These are phyloP conservation scores for Argynnis bischoffii DNA, from an alignment of 2,888 invertebrate genomes.

Conservation along the genomic window DNA sequence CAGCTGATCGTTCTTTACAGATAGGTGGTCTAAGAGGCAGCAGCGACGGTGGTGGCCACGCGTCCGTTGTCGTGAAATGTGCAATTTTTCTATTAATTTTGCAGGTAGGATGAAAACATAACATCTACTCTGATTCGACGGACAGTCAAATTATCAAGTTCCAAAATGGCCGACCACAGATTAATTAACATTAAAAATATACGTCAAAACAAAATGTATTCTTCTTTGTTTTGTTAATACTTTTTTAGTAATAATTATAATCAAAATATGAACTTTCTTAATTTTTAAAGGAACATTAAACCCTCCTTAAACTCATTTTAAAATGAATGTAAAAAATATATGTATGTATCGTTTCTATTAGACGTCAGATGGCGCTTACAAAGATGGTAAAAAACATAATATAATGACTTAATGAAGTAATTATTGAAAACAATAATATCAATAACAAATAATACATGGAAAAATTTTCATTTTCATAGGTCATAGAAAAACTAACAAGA, in stretches of 20 bases:
- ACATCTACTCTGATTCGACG: slow-evolving; percentile 56
- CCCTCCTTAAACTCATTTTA: too few species aligned
- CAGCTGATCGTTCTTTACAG: slow-evolving; percentile 66
- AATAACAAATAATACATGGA: too few species aligned
- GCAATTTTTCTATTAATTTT: slow-evolving; percentile 50
- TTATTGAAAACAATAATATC: too few species aligned
- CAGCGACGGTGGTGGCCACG: slow-evolving; percentile 45
- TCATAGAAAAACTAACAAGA: too few species aligned
- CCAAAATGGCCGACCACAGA: slow-evolving; percentile 75
- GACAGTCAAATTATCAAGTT: slow-evolving; percentile 62
- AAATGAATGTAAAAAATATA: too few species aligned
- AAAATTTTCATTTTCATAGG: too few species aligned
- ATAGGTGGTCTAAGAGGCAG: slow-evolving; percentile 29
- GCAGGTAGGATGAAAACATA: slow-evolving; percentile 74
- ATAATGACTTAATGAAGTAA: too few species aligned
- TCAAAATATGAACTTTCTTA: not conserved
- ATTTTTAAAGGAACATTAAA: too few species aligned
- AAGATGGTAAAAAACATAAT: not conserved
- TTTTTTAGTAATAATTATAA: not conserved
- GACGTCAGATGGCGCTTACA: slow-evolving; percentile 6
- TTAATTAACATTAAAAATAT: slow-evolving; percentile 37
- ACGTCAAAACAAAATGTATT: not conserved
- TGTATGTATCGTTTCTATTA: not conserved
- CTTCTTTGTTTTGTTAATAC: not conserved
- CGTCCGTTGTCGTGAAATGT: slow-evolving; percentile 41